A percentile compares a stretch with the other conserved stretches of the same genome.
These are phyloP conservation scores for Tipula lateralis DNA, from an alignment of 2,888 invertebrate genomes.

Conservation along the genomic window DNA sequence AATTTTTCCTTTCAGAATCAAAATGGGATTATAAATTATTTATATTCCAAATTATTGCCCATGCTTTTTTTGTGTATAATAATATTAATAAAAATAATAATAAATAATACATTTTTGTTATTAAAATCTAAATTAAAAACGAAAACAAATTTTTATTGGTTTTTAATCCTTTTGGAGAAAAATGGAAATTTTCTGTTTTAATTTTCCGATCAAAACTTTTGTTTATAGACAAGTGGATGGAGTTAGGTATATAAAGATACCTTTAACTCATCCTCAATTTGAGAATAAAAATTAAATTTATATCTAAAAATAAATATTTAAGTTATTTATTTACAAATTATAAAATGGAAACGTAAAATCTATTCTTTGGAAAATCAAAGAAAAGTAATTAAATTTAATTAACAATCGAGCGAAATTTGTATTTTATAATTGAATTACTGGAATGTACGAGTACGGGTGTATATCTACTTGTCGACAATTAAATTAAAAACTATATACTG, in stretches of 20 bases:
- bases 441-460: neutral
- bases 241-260: neutral
- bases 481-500: neutral
- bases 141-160: neutral
- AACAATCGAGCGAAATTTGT: neutral
- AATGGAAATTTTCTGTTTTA: neutral
- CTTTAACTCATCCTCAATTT: neutral
- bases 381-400: neutral
- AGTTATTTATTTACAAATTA: neutral
- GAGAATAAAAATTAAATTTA: neutral
- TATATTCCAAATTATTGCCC: neutral
- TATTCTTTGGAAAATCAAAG: neutral
- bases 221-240: neutral
- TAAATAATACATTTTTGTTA: neutral
- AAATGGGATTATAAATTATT: neutral
- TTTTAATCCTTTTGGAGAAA: neutral
- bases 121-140: neutral
- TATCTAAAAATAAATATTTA: neutral
- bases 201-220: neutral
- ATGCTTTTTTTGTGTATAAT: neutral
- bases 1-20: neutral
- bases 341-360: neutral
- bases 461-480: neutral
- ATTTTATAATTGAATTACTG: neutral
- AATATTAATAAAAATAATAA: neutral